Percentiles rank a stretch among this genome's conserved stretches.
These are phyloP conservation scores for Asobara japonica DNA, from an alignment of 1,140 invertebrate species.

Conservation along the genomic window DNA sequence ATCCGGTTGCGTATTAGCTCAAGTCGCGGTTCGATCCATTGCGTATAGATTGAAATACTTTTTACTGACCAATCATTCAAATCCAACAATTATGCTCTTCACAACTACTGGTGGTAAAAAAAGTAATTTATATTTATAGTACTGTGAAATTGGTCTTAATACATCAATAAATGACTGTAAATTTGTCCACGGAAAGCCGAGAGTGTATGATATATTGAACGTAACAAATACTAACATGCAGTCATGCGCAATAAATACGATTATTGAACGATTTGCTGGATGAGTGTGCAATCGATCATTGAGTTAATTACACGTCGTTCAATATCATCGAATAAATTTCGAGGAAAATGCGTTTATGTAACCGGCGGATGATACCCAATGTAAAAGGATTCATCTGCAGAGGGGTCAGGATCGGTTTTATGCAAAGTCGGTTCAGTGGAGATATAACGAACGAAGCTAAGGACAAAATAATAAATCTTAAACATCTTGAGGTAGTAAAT, in stretches of 20 bases:
- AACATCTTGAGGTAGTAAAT: neutral
- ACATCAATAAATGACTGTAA: no score
- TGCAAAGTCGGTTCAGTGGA: neutral
- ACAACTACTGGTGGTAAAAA: no score
- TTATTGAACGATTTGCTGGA: constrained; percentile 17
- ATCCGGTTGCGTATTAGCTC: no score
- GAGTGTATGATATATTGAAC: constrained; percentile 18
- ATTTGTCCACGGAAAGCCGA: no score
- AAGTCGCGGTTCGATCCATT: no score
- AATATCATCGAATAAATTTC: constrained; percentile 7
- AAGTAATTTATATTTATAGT: no score
- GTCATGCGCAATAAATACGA: constrained; percentile 7
- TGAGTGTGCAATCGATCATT: constrained; percentile 18
- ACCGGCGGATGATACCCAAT: neutral
- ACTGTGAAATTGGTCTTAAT: no score
- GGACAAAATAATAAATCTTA: no score
- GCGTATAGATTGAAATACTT: no score
- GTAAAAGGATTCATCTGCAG: neutral
- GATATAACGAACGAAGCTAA: neutral
- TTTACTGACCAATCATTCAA: no score
- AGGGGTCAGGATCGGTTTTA: neutral
- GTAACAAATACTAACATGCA: constrained; percentile 32
- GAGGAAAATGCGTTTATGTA: neutral
- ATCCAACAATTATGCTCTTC: no score
- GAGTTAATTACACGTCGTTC: constrained; percentile 7